Evolutionary conservation across 2,888 invertebrate species (phyloP).

Genomic region (Cantharis rustica): DNA sequence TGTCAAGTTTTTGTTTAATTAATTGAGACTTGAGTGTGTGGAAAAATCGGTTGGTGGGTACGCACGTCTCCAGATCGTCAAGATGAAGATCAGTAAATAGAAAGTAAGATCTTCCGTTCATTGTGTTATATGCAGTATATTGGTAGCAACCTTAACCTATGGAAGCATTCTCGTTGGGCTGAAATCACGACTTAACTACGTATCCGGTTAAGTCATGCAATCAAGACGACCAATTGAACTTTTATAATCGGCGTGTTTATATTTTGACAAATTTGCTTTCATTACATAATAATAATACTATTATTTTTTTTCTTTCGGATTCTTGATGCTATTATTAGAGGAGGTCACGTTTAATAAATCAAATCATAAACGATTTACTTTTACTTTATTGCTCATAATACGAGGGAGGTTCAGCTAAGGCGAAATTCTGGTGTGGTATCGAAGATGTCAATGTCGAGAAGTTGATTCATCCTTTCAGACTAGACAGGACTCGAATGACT

Average conservation of each 20-base stretch:
- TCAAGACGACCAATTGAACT: constrained; percentile 16
- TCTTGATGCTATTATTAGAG: neutral
- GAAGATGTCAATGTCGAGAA: neutral
- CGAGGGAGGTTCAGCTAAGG: neutral
- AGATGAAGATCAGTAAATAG: constrained; percentile 29
- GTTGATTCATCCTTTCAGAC: neutral
- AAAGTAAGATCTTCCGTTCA: constrained; percentile 35
- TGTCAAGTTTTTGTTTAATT: neutral
- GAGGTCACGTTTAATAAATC: neutral
- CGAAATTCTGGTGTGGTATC: neutral
- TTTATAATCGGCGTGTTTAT: constrained; percentile 1
- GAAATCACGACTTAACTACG: constrained; percentile 39
- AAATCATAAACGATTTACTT: neutral
- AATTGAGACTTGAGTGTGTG: neutral
- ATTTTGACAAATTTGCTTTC: neutral
- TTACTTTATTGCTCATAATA: neutral
- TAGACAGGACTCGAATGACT: neutral
- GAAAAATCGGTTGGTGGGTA: neutral
- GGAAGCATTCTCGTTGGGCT: constrained; percentile 31
- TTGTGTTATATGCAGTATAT: constrained; percentile 25
- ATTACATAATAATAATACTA: neutral
- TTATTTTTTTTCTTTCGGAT: neutral
- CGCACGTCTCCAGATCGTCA: constrained; percentile 7
- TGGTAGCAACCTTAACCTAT: constrained; percentile 40
- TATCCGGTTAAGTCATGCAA: constrained; percentile 39